A percentile compares a stretch with the other conserved stretches of the same genome.
Evolutionary conservation across 2,797 vertebrate genomes (phyloP).

Genomic region (Rhynchotus rufescens): DNA sequence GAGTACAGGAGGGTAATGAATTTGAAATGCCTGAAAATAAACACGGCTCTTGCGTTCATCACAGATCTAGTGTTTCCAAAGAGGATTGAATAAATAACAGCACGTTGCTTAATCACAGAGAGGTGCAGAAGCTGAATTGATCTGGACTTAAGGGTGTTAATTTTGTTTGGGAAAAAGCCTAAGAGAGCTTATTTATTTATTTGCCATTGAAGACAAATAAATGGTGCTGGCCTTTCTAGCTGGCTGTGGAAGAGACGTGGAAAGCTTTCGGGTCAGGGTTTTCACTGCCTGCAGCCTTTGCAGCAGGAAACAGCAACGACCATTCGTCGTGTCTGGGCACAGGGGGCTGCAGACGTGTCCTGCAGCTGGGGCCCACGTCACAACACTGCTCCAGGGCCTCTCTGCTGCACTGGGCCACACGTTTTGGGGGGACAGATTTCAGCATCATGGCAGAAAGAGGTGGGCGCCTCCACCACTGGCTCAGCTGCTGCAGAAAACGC

Average conservation of each 20-base stretch:
- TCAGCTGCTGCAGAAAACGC: slow-evolving; percentile 10
- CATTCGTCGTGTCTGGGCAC: not conserved
- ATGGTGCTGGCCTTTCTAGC: not conserved
- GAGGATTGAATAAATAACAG: slow-evolving; percentile 43
- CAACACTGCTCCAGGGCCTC: not conserved
- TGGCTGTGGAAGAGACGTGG: not conserved
- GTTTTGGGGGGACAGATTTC: not conserved
- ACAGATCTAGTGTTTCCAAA: not conserved
- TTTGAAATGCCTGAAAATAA: slow-evolving; percentile 25
- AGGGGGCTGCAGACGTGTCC: not conserved
- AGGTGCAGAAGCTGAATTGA: slow-evolving; percentile 1
- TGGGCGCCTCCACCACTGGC: not conserved
- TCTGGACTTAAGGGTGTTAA: slow-evolving; percentile 35
- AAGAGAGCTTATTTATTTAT: not conserved
- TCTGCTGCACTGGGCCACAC: not conserved
- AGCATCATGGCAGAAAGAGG: not conserved
- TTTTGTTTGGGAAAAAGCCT: slow-evolving; percentile 25
- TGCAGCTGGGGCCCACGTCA: rapidly evolving
- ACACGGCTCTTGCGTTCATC: not conserved
- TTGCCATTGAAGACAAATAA: not conserved
- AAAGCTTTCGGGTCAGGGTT: slow-evolving; percentile 18
- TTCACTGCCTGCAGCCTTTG: not conserved
- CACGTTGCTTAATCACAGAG: not conserved
- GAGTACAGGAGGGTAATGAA: not conserved
- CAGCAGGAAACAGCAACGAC: not conserved